Evolutionary conservation across 1,140 invertebrate species (phyloP), one percentile per base, ranked within the genome.

Genomic region (Polypedilum vanderplanki): DNA sequence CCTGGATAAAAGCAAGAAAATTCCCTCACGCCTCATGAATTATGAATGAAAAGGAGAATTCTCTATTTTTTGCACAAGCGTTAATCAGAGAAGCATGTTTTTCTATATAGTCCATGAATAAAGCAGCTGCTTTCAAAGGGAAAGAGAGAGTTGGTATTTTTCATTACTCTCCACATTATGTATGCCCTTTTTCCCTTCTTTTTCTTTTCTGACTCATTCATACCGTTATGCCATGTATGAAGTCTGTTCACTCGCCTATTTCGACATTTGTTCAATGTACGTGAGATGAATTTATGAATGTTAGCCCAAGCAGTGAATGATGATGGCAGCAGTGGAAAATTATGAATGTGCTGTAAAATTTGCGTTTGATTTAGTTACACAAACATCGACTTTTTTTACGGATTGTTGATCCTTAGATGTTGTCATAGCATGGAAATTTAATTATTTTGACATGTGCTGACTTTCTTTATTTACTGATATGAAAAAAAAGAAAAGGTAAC

Each of bases 11-110:
- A 57, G 46, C 46, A 57, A 57, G 10, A 57, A 12, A 57, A n/a
- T n/a, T n/a, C 12, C 12, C 46, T 57, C 46, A 57, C n/a, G 46
- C 46, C 46, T 57, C 46, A 57, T 57, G 46, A 57, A 57, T 57
- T 57, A 57, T 57, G 46, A 57, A 57, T 57, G 46, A 15, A 57
- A 10, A 46, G 41, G 41, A 46, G 15, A 46, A 57, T 57, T 57
- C n/a, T 15, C 3, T 15, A 4, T 46, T 46, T 4, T 57, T 57
- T n/a, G 12, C n/a, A 12, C 46, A 33, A n/a, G 46, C 46, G 46
- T 57, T 57, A 57, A 57, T 57, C 46, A 57, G 46, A 57, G 46
- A n/a, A 57, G 12, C 46, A 57, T 57, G n/a, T 57, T 57, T 57
- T n/a, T 57, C 24, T 33, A 33, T 33, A 33, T 5, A 33, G 24